A percentile compares a stretch with the other conserved stretches of the same genome.
These are phyloP conservation scores for Sminthurides aquaticus DNA, from an alignment of 2,888 invertebrate species.

Conservation along the genomic window DNA sequence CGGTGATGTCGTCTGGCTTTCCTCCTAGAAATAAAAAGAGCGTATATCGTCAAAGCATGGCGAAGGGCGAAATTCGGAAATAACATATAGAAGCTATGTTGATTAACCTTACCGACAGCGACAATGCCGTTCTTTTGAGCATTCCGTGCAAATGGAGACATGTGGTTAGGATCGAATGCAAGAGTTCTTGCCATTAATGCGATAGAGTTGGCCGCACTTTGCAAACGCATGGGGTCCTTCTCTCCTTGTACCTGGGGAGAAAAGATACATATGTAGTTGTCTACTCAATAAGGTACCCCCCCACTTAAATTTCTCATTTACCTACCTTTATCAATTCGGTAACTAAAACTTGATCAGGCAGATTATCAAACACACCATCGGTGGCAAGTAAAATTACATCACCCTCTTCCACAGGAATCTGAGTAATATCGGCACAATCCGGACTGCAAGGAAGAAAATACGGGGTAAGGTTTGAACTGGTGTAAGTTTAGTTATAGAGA, in stretches of 20 bases:
- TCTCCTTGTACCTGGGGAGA: conserved; percentile 33
- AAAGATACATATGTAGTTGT: background rate
- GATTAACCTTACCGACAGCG: conserved; percentile 62
- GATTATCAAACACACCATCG: conserved; percentile 97
- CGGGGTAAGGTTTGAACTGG: no score
- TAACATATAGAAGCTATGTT: background rate
- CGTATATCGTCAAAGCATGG: background rate
- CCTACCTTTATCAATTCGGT: conserved; percentile 65
- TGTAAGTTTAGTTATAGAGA: background rate
- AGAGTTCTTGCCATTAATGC: conserved; percentile 91
- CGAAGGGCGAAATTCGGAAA: background rate
- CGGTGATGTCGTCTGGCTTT: conserved; percentile 71
- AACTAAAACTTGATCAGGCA: conserved; percentile 82
- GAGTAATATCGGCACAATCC: conserved; percentile 79
- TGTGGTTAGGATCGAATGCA: conserved; percentile 87
- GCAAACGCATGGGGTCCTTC: conserved; percentile 64
- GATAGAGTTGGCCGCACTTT: conserved; percentile 86
- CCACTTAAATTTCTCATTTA: background rate
- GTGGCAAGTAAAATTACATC: conserved; percentile 93
- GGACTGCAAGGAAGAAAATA: conserved; percentile 56
- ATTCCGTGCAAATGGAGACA: conserved; percentile 91
- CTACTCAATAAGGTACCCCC: background rate
- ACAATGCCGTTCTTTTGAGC: conserved; percentile 88
- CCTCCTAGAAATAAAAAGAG: conserved; percentile 65
- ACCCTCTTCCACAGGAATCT: conserved; percentile 81